Percentiles rank a stretch among this genome's conserved stretches.
Evolutionary conservation across 2,113 vertebrate genomes (phyloP).

Genomic region (Gopherus flavomarginatus): DNA sequence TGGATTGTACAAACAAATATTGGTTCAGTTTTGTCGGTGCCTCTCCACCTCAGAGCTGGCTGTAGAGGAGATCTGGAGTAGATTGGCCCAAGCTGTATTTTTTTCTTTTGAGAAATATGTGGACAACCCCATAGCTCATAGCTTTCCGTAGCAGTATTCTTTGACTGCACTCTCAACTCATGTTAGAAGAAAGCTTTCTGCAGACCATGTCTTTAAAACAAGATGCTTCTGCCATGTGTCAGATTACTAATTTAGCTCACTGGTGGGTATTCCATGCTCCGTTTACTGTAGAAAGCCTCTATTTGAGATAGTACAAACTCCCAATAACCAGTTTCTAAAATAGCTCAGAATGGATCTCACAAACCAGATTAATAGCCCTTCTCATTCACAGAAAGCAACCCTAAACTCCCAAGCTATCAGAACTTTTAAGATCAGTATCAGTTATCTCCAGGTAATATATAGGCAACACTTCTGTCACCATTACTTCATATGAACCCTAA

Average conservation of each 20-base stretch:
- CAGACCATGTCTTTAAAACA: background rate
- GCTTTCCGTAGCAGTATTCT: conserved; percentile 47
- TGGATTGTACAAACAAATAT: background rate
- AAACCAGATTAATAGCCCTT: background rate
- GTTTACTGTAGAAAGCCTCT: background rate
- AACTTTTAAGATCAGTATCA: background rate
- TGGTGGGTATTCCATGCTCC: background rate
- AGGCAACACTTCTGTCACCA: background rate
- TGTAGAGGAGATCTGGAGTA: background rate
- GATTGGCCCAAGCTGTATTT: background rate
- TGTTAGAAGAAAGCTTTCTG: conserved; percentile 34
- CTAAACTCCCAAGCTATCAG: background rate
- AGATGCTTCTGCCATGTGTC: conserved; percentile 13
- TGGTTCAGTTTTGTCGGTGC: background rate
- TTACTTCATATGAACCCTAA: background rate
- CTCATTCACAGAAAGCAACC: background rate
- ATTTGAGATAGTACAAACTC: background rate
- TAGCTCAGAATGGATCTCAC: background rate
- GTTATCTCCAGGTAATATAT: background rate
- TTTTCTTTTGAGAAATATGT: conserved; percentile 46
- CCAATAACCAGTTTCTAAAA: background rate
- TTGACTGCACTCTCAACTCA: conserved; percentile 40
- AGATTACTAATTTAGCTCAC: conserved; percentile 6
- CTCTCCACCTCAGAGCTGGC: background rate
- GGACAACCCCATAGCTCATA: conserved; percentile 35